Evolutionary conservation across 2,113 vertebrate species (phyloP), one percentile per base, ranked within the genome.

Genomic region (Chaetura pelagica): DNA sequence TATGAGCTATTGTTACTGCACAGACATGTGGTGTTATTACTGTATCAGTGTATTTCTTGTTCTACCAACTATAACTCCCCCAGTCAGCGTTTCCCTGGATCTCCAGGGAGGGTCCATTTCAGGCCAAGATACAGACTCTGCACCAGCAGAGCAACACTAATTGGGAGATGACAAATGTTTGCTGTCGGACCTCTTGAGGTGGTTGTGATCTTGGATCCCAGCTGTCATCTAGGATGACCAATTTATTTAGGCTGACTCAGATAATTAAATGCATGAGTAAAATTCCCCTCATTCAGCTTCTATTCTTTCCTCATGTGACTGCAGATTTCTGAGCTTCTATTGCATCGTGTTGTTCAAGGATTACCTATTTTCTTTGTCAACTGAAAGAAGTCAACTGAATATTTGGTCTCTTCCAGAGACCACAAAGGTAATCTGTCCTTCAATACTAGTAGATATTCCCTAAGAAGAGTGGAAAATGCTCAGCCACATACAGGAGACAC

Each of bases 261-360:
- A 76, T 67, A 93, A 95, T 94, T 79, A 94, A 87, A 95, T n/a
- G 24, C 64, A 74, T 7, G 74, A 90, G 63, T 69, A 55, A 91
- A 84, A 92, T 81, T 89, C 35, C 77, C 63, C 52, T 85, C 57
- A 17, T 11, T 55, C 74, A 71, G 35, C 21, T 48, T 95, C 64
- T 84, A 4, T 84, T 85, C n/a, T 94, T 85, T 55, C 58, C 48
- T 93, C 26, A 17, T 9, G 15, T 0, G 0, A n/a, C 38, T 71
- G 38, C 64, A 86, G 78, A 51, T 67, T 59, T 57, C 32, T 68
- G 71, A 90, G 87, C 71, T 80, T 72, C 7, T 22, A 40, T 75
- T 76, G 22, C 27, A 11, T 12, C 64, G 10, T n/a, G 9, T 32
- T 87, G 12, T 46, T 59, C 22, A 52, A 42, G 51, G 9, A 48